Conservation (phyloP, 2,888 invertebrate genomes). For the Protonemura montana region DNA sequence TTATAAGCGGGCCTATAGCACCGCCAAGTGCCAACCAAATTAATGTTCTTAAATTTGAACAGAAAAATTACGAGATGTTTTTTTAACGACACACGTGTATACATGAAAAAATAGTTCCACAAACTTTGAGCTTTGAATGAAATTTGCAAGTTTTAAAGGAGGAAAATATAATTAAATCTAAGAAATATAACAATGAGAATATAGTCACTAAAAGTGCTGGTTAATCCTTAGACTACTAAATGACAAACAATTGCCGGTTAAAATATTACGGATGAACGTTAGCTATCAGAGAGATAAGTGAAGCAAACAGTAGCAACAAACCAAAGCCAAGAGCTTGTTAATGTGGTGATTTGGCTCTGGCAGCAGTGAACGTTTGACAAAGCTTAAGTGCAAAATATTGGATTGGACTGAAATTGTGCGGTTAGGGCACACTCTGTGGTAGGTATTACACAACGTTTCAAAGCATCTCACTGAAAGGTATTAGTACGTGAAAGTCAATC, state of each 20-base stretch:
- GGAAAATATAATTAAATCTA: too few relatives aligned
- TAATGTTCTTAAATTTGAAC: too few relatives aligned
- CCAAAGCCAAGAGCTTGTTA: not conserved
- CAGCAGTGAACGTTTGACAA: not conserved
- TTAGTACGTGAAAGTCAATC: not conserved
- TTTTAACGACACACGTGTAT: too few relatives aligned
- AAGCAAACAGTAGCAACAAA: not conserved
- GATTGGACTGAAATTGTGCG: not conserved
- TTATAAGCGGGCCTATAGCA: too few relatives aligned
- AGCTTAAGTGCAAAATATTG: not conserved
- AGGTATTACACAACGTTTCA: not conserved
- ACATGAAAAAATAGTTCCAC: too few relatives aligned
- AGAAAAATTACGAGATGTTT: too few relatives aligned
- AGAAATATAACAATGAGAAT: too few relatives aligned
- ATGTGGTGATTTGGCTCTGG: not conserved
- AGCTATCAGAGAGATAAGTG: not conserved
- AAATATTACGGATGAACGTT: not conserved
- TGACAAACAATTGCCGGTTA: not conserved
- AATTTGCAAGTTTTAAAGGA: too few relatives aligned
- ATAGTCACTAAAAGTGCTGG: too few relatives aligned
- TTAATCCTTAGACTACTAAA: too few relatives aligned
- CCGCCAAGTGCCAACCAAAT: too few relatives aligned
- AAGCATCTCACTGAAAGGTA: not conserved
- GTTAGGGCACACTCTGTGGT: not conserved
- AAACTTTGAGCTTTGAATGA: too few relatives aligned